phyloP scores from a whole-genome alignment of 2,888 invertebrate species.

The Drosophila neutralis region DNA sequence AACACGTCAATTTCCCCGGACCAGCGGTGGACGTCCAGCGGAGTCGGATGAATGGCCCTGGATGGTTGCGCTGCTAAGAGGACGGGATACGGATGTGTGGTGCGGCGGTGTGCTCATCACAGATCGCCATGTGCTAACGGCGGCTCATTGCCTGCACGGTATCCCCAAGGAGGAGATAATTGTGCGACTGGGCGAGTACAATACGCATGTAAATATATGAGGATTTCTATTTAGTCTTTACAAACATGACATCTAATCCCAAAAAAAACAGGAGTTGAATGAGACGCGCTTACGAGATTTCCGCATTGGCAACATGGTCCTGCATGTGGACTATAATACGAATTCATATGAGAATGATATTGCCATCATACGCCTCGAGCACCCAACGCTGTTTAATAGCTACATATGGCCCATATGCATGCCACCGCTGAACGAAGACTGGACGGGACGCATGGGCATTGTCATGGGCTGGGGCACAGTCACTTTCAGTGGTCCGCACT shows the following conservation, averaged over 20 bases:
- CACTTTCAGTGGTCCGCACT: slow-evolving; percentile 89
- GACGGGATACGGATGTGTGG: slow-evolving; percentile 86
- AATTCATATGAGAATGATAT: slow-evolving; percentile 91
- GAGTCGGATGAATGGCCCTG: slow-evolving; percentile 92
- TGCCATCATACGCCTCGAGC: slow-evolving; percentile 89
- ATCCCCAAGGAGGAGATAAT: slow-evolving; percentile 87
- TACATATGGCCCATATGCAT: slow-evolving; percentile 95
- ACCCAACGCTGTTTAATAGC: slow-evolving; percentile 89
- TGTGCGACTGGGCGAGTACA: slow-evolving; percentile 93
- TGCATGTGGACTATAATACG: slow-evolving; percentile 89
- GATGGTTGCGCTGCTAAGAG: slow-evolving; percentile 91
- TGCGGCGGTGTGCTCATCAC: slow-evolving; percentile 94
- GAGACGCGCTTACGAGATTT: slow-evolving; percentile 91
- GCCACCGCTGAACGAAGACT: slow-evolving; percentile 88
- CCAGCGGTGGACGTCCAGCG: slow-evolving; percentile 88
- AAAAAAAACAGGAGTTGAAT: slow-evolving; percentile 82
- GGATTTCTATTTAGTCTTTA: neutral
- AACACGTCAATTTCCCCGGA: slow-evolving; percentile 85
- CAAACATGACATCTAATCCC: neutral
- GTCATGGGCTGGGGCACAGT: slow-evolving; percentile 93
- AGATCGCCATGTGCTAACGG: slow-evolving; percentile 88
- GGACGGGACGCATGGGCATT: slow-evolving; percentile 87
- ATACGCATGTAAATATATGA: slow-evolving; percentile 86
- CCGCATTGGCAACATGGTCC: slow-evolving; percentile 87
- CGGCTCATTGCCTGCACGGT: slow-evolving; percentile 85